phyloP scores from a whole-genome alignment of 2,888 invertebrate species.

The Cordilura impudica region DNA sequence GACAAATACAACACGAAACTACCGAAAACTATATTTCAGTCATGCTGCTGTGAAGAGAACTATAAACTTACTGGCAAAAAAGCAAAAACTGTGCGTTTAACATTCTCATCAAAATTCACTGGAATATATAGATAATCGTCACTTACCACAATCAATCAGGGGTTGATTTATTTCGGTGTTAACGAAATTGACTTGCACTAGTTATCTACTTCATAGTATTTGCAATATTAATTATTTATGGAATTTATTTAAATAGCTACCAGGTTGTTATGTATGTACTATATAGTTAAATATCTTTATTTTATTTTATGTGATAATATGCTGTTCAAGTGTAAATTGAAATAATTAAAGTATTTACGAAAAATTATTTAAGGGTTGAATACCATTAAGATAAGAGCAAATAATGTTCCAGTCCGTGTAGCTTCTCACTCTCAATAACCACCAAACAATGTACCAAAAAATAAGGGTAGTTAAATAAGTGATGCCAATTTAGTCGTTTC shows the following conservation, averaged over 20 bases:
- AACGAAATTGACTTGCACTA: background rate
- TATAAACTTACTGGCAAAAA: conserved; percentile 39
- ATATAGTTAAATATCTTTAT: too few species aligned
- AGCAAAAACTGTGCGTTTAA: conserved; percentile 14
- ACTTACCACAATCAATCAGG: background rate
- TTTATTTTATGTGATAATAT: background rate
- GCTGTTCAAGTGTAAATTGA: background rate
- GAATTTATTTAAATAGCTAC: background rate
- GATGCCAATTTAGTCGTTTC: background rate
- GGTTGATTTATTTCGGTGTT: background rate
- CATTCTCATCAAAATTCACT: background rate
- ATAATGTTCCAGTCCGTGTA: background rate
- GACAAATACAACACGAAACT: background rate
- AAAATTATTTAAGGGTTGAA: background rate
- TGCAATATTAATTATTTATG: background rate
- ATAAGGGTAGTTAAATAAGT: background rate
- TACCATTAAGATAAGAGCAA: background rate
- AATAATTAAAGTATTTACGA: background rate
- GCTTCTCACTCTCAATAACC: background rate
- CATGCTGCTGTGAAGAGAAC: conserved; percentile 29
- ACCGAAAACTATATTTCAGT: conserved; percentile 5
- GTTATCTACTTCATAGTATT: background rate
- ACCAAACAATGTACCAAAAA: background rate
- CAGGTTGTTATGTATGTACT: background rate
- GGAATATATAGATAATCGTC: conserved; percentile 27